Percentiles rank a stretch among this genome's conserved stretches.
Evolutionary conservation across 1,140 invertebrate genomes (phyloP).

Genomic region (Lycorma delicatula): DNA sequence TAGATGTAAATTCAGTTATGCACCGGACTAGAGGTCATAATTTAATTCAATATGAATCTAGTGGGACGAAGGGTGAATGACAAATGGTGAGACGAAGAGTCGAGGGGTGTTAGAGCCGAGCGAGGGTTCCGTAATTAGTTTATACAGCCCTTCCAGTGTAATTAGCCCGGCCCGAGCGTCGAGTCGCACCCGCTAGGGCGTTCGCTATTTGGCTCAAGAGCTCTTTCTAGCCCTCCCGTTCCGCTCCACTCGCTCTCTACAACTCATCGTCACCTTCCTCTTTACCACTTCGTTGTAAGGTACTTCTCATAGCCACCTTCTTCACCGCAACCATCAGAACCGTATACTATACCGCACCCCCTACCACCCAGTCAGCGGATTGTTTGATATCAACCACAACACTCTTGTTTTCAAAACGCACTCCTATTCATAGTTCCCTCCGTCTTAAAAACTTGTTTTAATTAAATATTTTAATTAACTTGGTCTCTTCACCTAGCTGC

Average conservation of each 20-base stretch:
- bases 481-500: neutral
- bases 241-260: neutral
- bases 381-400: neutral
- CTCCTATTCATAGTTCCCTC: neutral
- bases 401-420: neutral
- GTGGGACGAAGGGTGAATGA: neutral
- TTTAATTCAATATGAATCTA: conserved; percentile 2
- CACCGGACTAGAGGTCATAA: conserved; percentile 5
- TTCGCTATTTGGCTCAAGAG: neutral
- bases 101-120: neutral
- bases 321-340: neutral
- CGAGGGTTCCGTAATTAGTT: conserved; percentile 5
- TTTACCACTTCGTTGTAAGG: no score
- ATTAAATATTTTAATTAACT: conserved; percentile 4
- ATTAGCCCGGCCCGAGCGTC: no score
- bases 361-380: neutral
- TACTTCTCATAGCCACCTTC: no score
- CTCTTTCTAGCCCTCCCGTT: neutral
- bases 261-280: neutral
- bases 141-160: conserved; percentile 3
- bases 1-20: conserved; percentile 6
- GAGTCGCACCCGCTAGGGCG: no score
- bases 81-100: neutral
- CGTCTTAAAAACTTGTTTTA: neutral
- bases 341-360: neutral